These are phyloP conservation scores for Mystacornis crossleyi DNA, from an alignment of 2,113 vertebrate species.

Conservation along the genomic window DNA sequence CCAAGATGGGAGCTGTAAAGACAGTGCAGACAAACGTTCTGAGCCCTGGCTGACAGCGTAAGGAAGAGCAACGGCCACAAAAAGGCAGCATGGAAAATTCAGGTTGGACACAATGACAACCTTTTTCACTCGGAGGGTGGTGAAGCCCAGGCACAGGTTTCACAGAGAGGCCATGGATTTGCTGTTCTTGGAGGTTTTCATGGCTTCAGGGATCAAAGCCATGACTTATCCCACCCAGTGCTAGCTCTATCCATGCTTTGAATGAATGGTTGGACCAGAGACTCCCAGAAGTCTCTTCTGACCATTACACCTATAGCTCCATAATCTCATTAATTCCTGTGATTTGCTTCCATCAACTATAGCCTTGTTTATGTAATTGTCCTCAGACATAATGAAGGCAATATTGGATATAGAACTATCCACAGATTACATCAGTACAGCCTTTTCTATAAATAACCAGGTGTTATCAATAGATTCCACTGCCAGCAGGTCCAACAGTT, in stretches of 20 bases:
- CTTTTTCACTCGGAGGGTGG: neutral
- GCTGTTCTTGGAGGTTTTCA: neutral
- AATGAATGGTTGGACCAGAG: neutral
- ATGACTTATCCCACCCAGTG: too few relatives aligned
- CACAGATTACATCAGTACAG: neutral
- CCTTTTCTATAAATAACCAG: neutral
- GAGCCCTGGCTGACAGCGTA: neutral
- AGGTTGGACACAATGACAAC: neutral
- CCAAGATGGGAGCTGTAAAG: neutral
- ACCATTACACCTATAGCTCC: neutral
- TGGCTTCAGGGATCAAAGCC: neutral
- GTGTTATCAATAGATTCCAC: neutral
- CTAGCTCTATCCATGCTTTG: neutral
- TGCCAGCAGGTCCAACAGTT: neutral
- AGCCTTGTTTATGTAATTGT: neutral
- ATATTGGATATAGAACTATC: neutral
- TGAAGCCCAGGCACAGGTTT: neutral
- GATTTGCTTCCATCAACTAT: neutral
- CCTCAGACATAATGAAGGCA: neutral
- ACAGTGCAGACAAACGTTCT: neutral
- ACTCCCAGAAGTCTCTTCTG: neutral
- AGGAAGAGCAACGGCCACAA: neutral
- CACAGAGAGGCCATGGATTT: neutral
- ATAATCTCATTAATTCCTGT: neutral
- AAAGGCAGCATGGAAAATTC: neutral